Percentiles rank a stretch among this genome's conserved stretches.
Evolutionary conservation across 2,797 vertebrate species (phyloP).

Genomic region (Sternotherus odoratus): DNA sequence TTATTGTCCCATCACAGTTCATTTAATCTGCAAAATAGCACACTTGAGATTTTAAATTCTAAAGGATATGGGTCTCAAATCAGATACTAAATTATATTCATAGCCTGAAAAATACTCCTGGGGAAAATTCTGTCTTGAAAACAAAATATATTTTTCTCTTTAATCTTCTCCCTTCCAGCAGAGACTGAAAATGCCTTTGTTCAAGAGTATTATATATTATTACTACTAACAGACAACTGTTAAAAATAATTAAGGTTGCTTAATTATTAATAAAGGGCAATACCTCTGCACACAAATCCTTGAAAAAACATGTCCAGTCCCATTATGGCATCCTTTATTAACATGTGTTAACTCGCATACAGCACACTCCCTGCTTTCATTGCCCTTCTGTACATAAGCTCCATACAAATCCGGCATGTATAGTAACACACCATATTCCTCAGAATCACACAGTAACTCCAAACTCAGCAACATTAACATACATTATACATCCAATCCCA

Average conservation of each 20-base stretch:
- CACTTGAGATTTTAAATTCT: conserved; percentile 34
- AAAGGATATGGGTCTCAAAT: conserved; percentile 22
- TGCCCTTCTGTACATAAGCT: not conserved
- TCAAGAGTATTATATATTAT: not conserved
- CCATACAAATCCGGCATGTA: not conserved
- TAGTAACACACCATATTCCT: not conserved
- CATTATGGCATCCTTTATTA: not conserved
- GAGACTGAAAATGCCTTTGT: not conserved
- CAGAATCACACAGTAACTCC: not conserved
- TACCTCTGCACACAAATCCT: not conserved
- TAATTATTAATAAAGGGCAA: not conserved
- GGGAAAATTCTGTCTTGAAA: conserved; percentile 3
- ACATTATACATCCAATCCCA: not conserved
- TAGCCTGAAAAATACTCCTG: not conserved
- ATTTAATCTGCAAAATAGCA: conserved; percentile 34
- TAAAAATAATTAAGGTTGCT: not conserved
- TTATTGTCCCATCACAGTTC: conserved; percentile 10
- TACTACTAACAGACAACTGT: not conserved
- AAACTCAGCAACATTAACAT: not conserved
- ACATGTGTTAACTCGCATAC: fast-evolving
- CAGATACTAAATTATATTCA: not conserved
- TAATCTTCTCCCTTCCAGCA: not conserved
- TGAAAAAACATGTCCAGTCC: not conserved
- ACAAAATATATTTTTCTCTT: not conserved
- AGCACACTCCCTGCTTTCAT: not conserved